These are phyloP conservation scores for Egretta garzetta DNA, from an alignment of 2,113 vertebrate genomes.

Conservation along the genomic window DNA sequence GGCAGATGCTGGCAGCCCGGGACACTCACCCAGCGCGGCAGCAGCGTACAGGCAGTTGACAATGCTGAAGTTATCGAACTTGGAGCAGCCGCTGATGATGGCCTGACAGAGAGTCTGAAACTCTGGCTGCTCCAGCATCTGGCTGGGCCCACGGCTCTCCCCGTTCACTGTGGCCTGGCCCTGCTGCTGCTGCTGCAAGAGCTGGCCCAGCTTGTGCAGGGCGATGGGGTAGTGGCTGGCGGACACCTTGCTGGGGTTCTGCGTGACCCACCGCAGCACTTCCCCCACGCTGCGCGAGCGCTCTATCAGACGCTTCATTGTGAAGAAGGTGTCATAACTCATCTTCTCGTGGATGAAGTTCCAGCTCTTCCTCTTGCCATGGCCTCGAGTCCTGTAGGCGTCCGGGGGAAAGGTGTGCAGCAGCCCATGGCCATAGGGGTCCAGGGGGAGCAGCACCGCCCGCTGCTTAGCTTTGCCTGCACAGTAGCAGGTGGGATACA, in stretches of 20 bases:
- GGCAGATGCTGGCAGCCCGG: neutral
- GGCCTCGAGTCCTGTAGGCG: conserved; percentile 13
- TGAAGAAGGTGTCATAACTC: conserved; percentile 90
- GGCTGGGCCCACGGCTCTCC: neutral
- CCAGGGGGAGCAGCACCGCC: conserved; percentile 53
- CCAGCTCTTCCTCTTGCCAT: conserved; percentile 83
- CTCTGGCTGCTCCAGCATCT: conserved; percentile 81
- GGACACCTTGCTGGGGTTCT: conserved; percentile 90
- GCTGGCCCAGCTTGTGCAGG: conserved; percentile 88
- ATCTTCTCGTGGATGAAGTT: conserved; percentile 89
- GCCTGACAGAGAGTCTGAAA: conserved; percentile 86
- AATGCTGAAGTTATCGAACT: conserved; percentile 93
- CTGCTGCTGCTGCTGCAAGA: conserved; percentile 75
- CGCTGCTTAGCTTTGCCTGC: conserved; percentile 26
- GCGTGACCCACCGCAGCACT: conserved; percentile 91
- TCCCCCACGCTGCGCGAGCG: conserved; percentile 86
- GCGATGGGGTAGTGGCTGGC: conserved; percentile 91
- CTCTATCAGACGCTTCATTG: conserved; percentile 91
- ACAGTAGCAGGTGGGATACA: conserved; percentile 52
- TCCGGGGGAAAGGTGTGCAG: conserved; percentile 66
- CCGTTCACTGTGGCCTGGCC: neutral
- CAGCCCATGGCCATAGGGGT: conserved; percentile 44
- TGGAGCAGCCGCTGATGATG: conserved; percentile 84
- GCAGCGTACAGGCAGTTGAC: conserved; percentile 91
- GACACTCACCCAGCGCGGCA: conserved; percentile 82